A percentile compares a stretch with the other conserved stretches of the same genome.
phyloP scores from a whole-genome alignment of 1,140 invertebrate genomes.

The Eubasilissa regina region DNA sequence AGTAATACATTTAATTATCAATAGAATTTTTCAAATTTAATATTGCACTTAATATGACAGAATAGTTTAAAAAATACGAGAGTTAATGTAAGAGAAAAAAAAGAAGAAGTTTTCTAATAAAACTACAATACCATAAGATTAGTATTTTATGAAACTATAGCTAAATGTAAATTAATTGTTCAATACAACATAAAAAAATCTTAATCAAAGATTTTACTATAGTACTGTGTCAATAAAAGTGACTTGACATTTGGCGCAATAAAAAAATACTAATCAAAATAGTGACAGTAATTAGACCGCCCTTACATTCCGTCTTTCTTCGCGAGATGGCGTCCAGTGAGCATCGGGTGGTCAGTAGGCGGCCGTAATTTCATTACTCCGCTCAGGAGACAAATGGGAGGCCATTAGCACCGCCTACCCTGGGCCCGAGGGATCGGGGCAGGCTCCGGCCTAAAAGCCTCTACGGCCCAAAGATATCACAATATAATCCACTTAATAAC shows the following conservation, averaged over 20 bases:
- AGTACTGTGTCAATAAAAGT: too few relatives aligned
- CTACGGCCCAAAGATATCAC: conserved; percentile 46
- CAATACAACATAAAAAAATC: not conserved
- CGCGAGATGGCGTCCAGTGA: conserved; percentile 23
- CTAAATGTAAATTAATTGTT: not conserved
- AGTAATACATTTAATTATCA: too few relatives aligned
- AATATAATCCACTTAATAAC: conserved; percentile 47
- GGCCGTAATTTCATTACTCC: conserved; percentile 60
- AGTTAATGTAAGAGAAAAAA: too few relatives aligned
- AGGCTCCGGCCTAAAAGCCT: conserved; percentile 44
- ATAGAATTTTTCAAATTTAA: too few relatives aligned
- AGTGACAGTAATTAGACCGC: conserved; percentile 51
- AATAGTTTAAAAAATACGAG: too few relatives aligned
- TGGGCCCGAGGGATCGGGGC: conserved; percentile 18
- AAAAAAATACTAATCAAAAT: conserved; percentile 1
- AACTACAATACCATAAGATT: too few relatives aligned
- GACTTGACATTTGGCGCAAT: too few relatives aligned
- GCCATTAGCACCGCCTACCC: conserved; percentile 56
- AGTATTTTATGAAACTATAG: too few relatives aligned
- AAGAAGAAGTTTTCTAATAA: too few relatives aligned
- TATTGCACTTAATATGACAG: too few relatives aligned
- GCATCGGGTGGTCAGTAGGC: conserved; percentile 29
- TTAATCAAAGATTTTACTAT: too few relatives aligned
- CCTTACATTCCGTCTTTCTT: conserved; percentile 32
- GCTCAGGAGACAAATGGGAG: conserved; percentile 58